These are phyloP conservation scores for Anticlea derivata DNA, from an alignment of 2,888 invertebrate species.

Conservation along the genomic window DNA sequence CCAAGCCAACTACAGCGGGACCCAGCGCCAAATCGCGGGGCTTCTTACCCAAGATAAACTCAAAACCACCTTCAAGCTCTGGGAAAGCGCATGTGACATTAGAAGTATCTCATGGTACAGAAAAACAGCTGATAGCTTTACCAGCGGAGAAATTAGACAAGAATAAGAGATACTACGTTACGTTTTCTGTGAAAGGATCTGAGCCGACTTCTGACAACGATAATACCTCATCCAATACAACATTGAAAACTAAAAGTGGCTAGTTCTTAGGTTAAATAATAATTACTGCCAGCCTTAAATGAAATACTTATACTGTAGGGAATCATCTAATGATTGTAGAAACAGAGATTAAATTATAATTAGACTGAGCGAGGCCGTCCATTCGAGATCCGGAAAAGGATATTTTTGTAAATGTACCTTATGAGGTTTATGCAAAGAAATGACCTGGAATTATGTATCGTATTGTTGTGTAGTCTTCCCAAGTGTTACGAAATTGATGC, in stretches of 20 bases:
- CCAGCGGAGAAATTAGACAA: slow-evolving; percentile 94
- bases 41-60: slow-evolving; percentile 88
- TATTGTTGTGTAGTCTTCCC: slow-evolving; percentile 60
- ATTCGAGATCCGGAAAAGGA: slow-evolving; percentile 35
- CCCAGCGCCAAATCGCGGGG: slow-evolving; percentile 71
- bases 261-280: slow-evolving; percentile 50
- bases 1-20: slow-evolving; percentile 86
- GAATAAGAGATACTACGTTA: slow-evolving; percentile 95
- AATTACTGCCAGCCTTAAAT: slow-evolving; percentile 44
- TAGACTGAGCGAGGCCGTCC: slow-evolving; percentile 57
- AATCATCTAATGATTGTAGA: slow-evolving; percentile 29
- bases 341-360: slow-evolving; percentile 28
- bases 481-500: slow-evolving; percentile 47
- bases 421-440: slow-evolving; percentile 23
- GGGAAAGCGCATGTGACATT: slow-evolving; percentile 86
- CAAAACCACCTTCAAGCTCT: slow-evolving; percentile 63
- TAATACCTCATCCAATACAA: slow-evolving; percentile 68
- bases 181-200: slow-evolving; percentile 94
- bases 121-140: slow-evolving; percentile 93
- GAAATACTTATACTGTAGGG: background rate
- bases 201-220: slow-evolving; percentile 83
- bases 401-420: slow-evolving; percentile 51
- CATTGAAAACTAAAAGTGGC: slow-evolving; percentile 67
- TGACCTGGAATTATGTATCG: slow-evolving; percentile 18
- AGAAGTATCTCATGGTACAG: slow-evolving; percentile 92